Conservation (phyloP, 2,888 invertebrate genomes). For the Penaeus monodon region DNA sequence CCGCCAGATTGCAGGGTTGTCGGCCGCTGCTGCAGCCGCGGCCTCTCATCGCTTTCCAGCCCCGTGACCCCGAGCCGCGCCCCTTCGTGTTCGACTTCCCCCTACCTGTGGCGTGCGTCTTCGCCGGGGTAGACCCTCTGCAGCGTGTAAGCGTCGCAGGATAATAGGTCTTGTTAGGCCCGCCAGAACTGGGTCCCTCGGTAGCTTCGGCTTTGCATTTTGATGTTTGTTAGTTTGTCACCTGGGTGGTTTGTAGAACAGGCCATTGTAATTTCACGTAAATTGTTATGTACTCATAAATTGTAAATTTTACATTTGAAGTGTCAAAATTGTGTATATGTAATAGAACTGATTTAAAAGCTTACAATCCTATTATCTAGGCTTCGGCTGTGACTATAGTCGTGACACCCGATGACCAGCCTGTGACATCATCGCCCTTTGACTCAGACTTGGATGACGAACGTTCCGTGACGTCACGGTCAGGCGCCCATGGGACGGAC, state of each 20-base stretch:
- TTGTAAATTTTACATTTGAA: too few species aligned
- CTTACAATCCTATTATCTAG: conserved; percentile 3
- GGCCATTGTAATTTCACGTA: too few species aligned
- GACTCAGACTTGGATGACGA: conserved; percentile 13
- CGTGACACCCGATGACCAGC: conserved; percentile 8
- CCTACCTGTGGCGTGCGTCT: conserved; percentile 61
- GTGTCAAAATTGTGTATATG: too few species aligned
- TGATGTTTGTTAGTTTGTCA: too few species aligned
- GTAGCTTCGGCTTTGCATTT: too few species aligned
- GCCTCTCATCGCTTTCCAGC: conserved; percentile 61
- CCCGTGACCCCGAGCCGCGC: conserved; percentile 50
- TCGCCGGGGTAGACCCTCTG: conserved; percentile 23
- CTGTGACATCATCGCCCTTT: conserved; percentile 6
- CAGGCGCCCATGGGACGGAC: neutral
- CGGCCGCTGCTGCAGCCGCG: conserved; percentile 58
- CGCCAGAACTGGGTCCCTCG: neutral
- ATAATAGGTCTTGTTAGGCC: neutral
- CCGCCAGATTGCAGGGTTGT: conserved; percentile 53
- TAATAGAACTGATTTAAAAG: too few species aligned
- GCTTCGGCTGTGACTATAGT: conserved; percentile 18
- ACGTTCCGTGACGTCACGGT: neutral
- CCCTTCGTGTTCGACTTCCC: conserved; percentile 62
- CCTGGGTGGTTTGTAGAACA: too few species aligned
- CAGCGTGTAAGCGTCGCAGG: conserved; percentile 34
- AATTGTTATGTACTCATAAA: too few species aligned